These are phyloP conservation scores for Otus sunia DNA, from an alignment of 2,113 vertebrate genomes.

Conservation along the genomic window DNA sequence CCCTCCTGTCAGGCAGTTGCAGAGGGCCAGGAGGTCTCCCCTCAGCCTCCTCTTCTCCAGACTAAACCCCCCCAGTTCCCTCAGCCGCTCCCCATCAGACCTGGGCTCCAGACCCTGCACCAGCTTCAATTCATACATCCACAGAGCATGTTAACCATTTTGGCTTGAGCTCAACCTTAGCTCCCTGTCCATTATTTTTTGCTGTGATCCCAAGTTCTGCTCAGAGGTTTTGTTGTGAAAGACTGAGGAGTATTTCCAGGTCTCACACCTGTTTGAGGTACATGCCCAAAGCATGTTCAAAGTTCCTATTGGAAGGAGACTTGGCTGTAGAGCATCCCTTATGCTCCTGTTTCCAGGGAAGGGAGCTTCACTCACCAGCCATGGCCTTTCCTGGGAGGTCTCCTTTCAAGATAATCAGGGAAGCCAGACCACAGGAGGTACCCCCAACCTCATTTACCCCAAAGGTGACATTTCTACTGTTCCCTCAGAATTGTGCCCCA, in stretches of 20 bases:
- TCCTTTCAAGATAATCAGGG: background rate
- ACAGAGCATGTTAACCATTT: background rate
- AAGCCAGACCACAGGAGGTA: background rate
- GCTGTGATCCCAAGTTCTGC: background rate
- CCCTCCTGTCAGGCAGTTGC: too few relatives aligned
- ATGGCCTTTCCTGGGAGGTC: background rate
- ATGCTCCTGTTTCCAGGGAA: background rate
- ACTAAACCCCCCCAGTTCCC: too few relatives aligned
- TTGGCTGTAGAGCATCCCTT: background rate
- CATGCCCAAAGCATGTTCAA: background rate
- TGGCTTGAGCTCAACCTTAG: conserved; percentile 7
- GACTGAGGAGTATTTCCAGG: background rate
- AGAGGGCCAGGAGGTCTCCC: too few relatives aligned
- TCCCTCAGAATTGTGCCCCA: background rate
- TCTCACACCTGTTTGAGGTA: background rate
- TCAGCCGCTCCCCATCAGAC: too few relatives aligned
- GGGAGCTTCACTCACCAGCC: background rate
- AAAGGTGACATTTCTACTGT: background rate
- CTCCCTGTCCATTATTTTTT: background rate
- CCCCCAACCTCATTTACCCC: background rate
- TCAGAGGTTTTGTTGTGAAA: background rate
- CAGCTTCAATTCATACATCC: background rate
- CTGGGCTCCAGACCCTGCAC: too few relatives aligned
- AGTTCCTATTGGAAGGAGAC: background rate
- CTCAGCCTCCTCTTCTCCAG: too few relatives aligned